Base-by-base conservation (phyloP, 2,113 vertebrate genomes). In the Motacilla tschutschensis region DNA sequence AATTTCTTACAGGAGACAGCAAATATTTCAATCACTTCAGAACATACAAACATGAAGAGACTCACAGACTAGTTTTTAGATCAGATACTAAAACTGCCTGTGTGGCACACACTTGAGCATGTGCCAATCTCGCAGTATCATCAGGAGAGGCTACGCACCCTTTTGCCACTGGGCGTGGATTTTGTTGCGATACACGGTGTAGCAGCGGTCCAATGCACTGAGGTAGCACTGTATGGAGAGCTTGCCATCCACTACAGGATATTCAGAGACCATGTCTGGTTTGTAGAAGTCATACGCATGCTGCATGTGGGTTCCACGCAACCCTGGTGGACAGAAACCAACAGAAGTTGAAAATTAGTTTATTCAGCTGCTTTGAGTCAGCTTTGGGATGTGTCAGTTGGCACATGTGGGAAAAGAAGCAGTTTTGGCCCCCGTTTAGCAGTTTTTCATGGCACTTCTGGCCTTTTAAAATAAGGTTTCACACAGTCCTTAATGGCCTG, bases 221-320 rank as follows among this genome's bases (percentile, higher is more conserved):
- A 99, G 98, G 96, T 99, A 99, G 96, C 99, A 99, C 92, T 99
- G 97, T 58, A 99, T 99, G 14, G 99, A 99, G 12, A 99, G 96
- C 73, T 99, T 99, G 17, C 99, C 98, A 41, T 99, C 98, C 47
- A 99, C 99, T 28, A 99, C 95, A 2, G 99, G 99, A 57, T 99
- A 99, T 64, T 99, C 99, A 1, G 99, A 99, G 63, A 98, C 96
- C 98, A 99, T 98, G 81, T 99, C 98, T 11, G 99, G 99, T 72
- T 99, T 99, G 88, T 99, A 99, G 88, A 99, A 99, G 96, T 99
- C 99, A 62, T 99, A 99, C 0, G 98, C 99, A 8, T 99, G 99
- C 85, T 98, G 98, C 99, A 99, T 99, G 67, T 99, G 99, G 38
- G 98, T 99, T 65, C 98, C 99, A 71, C 99, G 98, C 78, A 99